Base-by-base conservation (phyloP, 2,888 invertebrate species). In the Tinea semifulvella region DNA sequence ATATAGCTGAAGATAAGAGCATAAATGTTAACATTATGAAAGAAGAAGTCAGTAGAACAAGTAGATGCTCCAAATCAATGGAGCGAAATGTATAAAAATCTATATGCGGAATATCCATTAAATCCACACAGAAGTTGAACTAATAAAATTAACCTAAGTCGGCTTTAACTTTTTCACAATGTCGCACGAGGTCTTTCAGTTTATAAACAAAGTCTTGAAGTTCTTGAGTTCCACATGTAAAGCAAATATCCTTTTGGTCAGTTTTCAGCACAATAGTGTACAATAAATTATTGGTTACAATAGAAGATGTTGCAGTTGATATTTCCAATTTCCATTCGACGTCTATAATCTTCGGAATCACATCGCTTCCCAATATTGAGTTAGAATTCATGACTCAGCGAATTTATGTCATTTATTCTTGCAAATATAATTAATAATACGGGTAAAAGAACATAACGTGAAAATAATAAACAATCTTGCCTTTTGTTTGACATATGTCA, bases 201-300 rank as follows among this genome's bases (percentile, higher is more conserved):
- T 88, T 88, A 54, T 85, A 85, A 47, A 88, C 84, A 46, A 88
- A 69, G 65, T 88, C 88, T 56, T 88, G 87, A 39, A 88, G 57
- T 55, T 88, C 85, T 50, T 85, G 86, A 26, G 79, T 80, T 31
- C 83, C 85, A 58, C 88, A 88, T 2, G 82, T 84, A 53, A 88
- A 88, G 49, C 72, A 72, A 11, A 88, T 58, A 54, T 81, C 72
- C 25, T 83, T 73, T 1, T 49, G 50, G 31, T 81, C 70, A 1
- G 69, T 74, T 51, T 75, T 75, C 46, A 82, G 52, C 46, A 73
- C 63, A 27, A 82, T 63, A 16, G 73, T 76, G 51, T 82, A 82
- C 8, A 72, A 51, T 46, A 82, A 60, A 48, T 79, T 79, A 49
- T 80, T 76, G 1, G 74, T 68, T 1, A 71, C 68, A 13, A 72